Conservation (phyloP, 1,140 invertebrate species). For the Chrysoperla carnea region DNA sequence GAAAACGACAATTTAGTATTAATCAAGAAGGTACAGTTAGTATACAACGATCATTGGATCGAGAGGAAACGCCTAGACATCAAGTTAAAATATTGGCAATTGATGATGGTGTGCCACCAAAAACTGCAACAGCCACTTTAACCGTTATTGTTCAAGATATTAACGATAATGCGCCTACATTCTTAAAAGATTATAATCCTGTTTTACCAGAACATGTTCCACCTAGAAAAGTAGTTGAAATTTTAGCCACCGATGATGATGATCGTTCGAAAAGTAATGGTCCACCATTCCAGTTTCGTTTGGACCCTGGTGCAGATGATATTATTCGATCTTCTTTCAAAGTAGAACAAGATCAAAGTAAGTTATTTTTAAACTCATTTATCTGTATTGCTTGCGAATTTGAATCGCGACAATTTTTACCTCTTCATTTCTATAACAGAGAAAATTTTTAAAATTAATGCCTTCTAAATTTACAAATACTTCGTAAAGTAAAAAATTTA, state of each 20-base stretch:
- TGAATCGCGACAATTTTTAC: no score
- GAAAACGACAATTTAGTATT: conserved; percentile 80
- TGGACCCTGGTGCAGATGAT: conserved; percentile 83
- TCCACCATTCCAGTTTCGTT: conserved; percentile 82
- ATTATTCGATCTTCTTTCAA: conserved; percentile 83
- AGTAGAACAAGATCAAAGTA: conserved; percentile 86
- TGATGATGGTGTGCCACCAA: conserved; percentile 83
- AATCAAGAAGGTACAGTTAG: conserved; percentile 85
- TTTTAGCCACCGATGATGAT: conserved; percentile 88
- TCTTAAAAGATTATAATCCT: conserved; percentile 81
- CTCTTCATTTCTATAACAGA: neutral
- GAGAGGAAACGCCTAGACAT: conserved; percentile 81
- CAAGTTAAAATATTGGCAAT: conserved; percentile 91
- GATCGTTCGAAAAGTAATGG: conserved; percentile 88
- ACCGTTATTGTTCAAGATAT: conserved; percentile 92
- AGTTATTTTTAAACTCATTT: conserved; percentile 24
- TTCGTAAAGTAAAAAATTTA: no score
- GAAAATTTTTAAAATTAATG: no score
- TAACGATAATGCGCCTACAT: conserved; percentile 87
- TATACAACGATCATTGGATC: conserved; percentile 73
- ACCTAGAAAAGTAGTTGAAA: conserved; percentile 79
- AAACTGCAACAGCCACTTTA: conserved; percentile 88
- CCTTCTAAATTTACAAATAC: no score
- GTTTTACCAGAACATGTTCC: conserved; percentile 80
- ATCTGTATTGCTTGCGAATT: no score